These are phyloP conservation scores for Dugesia japonica DNA, from an alignment of 2,888 invertebrate species.

Conservation along the genomic window DNA sequence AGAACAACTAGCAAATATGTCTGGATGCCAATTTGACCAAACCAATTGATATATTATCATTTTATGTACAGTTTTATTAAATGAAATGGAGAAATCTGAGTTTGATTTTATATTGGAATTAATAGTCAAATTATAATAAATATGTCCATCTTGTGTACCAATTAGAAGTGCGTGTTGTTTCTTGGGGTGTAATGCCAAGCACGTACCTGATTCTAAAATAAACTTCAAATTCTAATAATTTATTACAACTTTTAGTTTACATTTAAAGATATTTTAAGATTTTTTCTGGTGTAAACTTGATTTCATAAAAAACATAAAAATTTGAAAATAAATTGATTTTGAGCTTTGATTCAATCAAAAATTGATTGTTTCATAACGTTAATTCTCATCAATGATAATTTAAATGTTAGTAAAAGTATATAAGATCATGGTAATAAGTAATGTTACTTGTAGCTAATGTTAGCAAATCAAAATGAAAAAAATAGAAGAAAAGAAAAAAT, in stretches of 20 bases:
- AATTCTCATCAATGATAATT: too few relatives aligned
- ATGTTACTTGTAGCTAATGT: too few relatives aligned
- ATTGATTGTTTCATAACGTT: too few relatives aligned
- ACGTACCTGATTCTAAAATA: neutral
- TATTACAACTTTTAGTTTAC: too few relatives aligned
- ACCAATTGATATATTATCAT: conserved; percentile 7
- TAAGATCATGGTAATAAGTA: too few relatives aligned
- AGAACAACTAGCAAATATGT: conserved; percentile 1
- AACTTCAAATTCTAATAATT: neutral
- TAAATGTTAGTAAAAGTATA: too few relatives aligned
- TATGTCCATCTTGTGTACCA: neutral
- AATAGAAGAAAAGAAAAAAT: too few relatives aligned
- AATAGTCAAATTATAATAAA: neutral
- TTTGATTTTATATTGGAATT: neutral
- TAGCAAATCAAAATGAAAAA: too few relatives aligned
- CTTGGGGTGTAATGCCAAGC: neutral
- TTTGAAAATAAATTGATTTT: too few relatives aligned
- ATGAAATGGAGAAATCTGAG: neutral
- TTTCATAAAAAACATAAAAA: neutral
- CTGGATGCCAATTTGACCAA: neutral
- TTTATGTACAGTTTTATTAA: neutral
- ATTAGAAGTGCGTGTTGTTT: neutral
- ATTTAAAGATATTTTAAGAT: too few relatives aligned
- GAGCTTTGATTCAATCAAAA: too few relatives aligned
- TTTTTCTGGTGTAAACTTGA: too few relatives aligned